Base-by-base conservation (phyloP, 92 coral and sea anemone species). In the Anthopleura xanthogrammica region DNA sequence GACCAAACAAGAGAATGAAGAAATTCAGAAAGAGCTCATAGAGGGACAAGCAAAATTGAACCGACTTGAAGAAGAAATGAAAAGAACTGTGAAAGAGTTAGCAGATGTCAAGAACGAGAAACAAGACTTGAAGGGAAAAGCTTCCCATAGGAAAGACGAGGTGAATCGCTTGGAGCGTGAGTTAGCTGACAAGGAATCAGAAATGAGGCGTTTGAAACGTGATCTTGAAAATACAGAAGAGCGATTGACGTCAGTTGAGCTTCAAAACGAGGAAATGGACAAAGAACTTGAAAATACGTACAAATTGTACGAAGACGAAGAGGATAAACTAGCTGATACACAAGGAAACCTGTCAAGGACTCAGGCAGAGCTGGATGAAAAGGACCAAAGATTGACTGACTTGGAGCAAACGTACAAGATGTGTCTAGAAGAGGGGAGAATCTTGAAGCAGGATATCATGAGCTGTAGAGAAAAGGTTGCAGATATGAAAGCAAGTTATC, bases 1-100 rank as follows among this genome's bases (percentile, higher is more conserved):
- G 62, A 86, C 93, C 48, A 80, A 80, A 83, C 90, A 86, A 41
- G 96, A 86, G 58, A 94, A 90, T 66, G 95, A 92, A 64, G 95
- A 90, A 62, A 75, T 90, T 72, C 89, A 92, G 70, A 83, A 77
- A 13, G 94, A 93, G 86, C 84, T 95, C 16, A 79, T 72, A 48
- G 93, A 94, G 77, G 85, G 85, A 55, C 94, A 92, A 76, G 86
- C 64, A 36, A 90, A 81, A 85, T 54, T 81, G 9, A 70, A 87
- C 50, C 84, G 65, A 19, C 79, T 92, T 6, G 93, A 94, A 78
- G 86, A 92, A 36, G 86, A 89, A 36, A 72, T 94, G 13, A 90
- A 92, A 36, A 89, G 83, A 74, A 85, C 90, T 17, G 60, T 60
- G 16, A 90, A 89, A 77, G 94, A 95, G 82, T 52, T 94, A 22